A percentile compares a stretch with the other conserved stretches of the same genome.
phyloP scores from a whole-genome alignment of 2,113 vertebrate species.

The Aldabrachelys gigantea region DNA sequence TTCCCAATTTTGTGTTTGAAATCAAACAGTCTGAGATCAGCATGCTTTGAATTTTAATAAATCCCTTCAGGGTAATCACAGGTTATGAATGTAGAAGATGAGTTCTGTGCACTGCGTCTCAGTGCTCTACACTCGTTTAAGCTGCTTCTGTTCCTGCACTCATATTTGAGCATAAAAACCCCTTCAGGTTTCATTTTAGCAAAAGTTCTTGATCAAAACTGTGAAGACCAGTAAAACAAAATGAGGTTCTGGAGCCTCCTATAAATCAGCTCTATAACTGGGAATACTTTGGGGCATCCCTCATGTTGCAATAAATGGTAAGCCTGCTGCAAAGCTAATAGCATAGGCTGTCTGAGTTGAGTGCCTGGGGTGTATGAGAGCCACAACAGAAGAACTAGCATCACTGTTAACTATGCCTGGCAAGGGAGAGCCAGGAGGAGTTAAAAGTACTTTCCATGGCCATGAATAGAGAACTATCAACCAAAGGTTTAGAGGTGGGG shows the following conservation, averaged over 20 bases:
- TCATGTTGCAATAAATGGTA: not conserved
- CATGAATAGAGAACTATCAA: not conserved
- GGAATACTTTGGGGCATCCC: not conserved
- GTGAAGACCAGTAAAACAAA: conserved; percentile 8
- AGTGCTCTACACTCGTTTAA: conserved; percentile 22
- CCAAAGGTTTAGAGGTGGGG: not conserved
- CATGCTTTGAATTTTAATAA: conserved; percentile 77
- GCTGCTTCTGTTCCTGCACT: conserved; percentile 9
- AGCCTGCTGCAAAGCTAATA: not conserved
- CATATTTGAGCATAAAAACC: not conserved
- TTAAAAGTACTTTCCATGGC: not conserved
- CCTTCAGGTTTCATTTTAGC: conserved; percentile 24
- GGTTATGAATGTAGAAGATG: conserved; percentile 65
- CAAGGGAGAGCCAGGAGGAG: not conserved
- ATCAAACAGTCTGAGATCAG: conserved; percentile 68
- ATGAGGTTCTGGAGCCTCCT: not conserved
- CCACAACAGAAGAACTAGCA: not conserved
- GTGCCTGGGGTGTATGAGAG: not conserved
- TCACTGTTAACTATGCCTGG: not conserved
- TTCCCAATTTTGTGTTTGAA: conserved; percentile 70
- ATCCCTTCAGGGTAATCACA: conserved; percentile 64
- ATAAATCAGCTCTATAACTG: not conserved
- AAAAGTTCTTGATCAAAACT: conserved; percentile 29
- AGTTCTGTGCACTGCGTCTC: conserved; percentile 7
- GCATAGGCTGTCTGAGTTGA: not conserved